Conservation (phyloP, 2,113 vertebrate genomes). For the Cichladusa arquata region DNA sequence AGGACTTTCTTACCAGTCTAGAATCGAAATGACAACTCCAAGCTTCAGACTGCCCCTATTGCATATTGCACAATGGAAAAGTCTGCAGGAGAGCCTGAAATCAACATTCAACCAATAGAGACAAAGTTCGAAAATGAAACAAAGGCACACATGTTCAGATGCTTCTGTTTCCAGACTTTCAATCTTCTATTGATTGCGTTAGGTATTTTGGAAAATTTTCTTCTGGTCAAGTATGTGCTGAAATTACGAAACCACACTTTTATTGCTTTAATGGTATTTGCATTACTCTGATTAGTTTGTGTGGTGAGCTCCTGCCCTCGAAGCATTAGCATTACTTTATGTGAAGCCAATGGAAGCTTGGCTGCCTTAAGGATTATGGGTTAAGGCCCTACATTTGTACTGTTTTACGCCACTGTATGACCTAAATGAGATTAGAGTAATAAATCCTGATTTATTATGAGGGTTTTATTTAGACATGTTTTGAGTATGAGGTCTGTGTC, state of each 20-base stretch:
- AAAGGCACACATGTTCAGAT: not conserved
- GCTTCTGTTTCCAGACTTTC: not conserved
- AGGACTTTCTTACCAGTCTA: not conserved
- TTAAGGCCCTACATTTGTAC: slow-evolving; percentile 17
- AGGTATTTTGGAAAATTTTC: not conserved
- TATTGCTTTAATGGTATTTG: not conserved
- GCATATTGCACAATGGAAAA: not conserved
- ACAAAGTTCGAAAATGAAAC: not conserved
- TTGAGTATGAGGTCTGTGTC: slow-evolving; percentile 46
- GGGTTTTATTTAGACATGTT: slow-evolving; percentile 50
- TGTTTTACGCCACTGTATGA: slow-evolving; percentile 42
- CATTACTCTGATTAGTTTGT: not conserved
- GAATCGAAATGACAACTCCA: not conserved
- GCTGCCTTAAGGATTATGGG: slow-evolving; percentile 22
- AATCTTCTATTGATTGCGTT: not conserved
- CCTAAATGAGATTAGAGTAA: slow-evolving; percentile 65
- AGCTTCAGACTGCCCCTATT: not conserved
- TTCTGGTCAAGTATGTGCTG: not conserved
- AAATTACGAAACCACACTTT: not conserved
- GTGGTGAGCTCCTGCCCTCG: not conserved
- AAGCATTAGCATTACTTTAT: not conserved
- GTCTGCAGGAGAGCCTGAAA: not conserved
- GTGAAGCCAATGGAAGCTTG: slow-evolving; percentile 9
- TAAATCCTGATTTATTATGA: slow-evolving; percentile 65
- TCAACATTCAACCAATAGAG: not conserved